Evolutionary conservation across 2,888 invertebrate genomes (phyloP).

Genomic region (Campaea margaritaria): DNA sequence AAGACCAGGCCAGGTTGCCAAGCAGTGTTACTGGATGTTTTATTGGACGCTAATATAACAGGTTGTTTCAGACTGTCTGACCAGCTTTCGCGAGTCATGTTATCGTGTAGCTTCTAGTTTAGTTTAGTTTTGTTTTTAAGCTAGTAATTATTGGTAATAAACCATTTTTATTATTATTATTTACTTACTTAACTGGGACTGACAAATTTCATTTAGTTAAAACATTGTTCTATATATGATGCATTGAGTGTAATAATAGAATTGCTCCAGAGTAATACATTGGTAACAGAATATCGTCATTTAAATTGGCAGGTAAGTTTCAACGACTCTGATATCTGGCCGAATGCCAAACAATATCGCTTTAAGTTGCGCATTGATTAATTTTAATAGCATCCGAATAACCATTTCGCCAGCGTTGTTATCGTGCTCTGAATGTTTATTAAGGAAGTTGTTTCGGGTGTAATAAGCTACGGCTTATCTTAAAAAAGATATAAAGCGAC

Average conservation of each 20-base stretch:
- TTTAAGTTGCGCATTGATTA: constrained; percentile 46
- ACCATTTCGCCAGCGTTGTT: constrained; percentile 21
- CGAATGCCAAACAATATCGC: constrained; percentile 43
- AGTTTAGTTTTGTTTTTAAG: too few relatives aligned
- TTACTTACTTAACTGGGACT: too few relatives aligned
- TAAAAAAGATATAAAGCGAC: constrained; percentile 46
- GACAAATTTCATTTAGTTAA: too few relatives aligned
- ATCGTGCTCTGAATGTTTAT: constrained; percentile 29
- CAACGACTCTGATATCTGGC: constrained; percentile 48
- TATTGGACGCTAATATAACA: too few relatives aligned
- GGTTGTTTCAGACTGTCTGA: too few relatives aligned
- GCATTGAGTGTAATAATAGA: background rate
- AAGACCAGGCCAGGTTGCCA: too few relatives aligned
- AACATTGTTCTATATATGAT: too few relatives aligned
- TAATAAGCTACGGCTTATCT: constrained; percentile 27
- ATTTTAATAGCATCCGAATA: constrained; percentile 41
- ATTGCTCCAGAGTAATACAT: constrained; percentile 4
- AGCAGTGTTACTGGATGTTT: too few relatives aligned
- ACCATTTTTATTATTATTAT: too few relatives aligned
- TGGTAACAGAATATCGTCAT: constrained; percentile 34
- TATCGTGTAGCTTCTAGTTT: too few relatives aligned
- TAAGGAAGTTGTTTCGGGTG: constrained; percentile 28
- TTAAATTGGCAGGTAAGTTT: constrained; percentile 47
- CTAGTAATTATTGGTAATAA: too few relatives aligned
- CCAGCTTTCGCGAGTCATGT: too few relatives aligned